phyloP scores from a whole-genome alignment of 2,797 vertebrate genomes.

The Emys orbicularis region DNA sequence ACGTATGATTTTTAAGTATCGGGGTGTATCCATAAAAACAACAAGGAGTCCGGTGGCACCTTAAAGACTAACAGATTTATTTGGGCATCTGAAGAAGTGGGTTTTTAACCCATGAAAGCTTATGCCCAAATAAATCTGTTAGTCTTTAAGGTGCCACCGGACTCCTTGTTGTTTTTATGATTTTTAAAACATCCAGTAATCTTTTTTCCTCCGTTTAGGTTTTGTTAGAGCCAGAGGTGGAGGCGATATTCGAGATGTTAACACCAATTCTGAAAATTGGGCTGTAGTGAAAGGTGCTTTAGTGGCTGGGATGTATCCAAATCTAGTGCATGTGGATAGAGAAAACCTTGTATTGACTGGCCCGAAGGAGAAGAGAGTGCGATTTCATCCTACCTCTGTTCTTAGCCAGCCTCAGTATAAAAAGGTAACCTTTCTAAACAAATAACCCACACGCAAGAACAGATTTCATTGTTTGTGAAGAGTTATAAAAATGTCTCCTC shows the following conservation, averaged over 20 bases:
- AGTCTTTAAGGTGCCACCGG: too few species aligned
- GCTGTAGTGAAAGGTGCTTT: slow-evolving; percentile 95
- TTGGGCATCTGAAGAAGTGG: too few species aligned
- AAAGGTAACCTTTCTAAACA: slow-evolving; percentile 83
- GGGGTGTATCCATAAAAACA: too few species aligned
- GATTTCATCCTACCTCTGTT: slow-evolving; percentile 92
- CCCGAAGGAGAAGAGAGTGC: slow-evolving; percentile 90
- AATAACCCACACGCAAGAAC: neutral
- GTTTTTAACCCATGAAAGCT: too few species aligned
- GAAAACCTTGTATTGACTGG: slow-evolving; percentile 83
- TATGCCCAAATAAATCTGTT: too few species aligned
- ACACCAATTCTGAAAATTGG: slow-evolving; percentile 97
- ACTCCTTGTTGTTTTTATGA: too few species aligned
- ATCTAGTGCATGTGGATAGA: slow-evolving; percentile 89
- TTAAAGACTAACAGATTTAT: too few species aligned
- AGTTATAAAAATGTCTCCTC: neutral
- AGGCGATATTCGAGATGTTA: slow-evolving; percentile 93
- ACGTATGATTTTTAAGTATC: neutral
- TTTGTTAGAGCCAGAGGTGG: slow-evolving; percentile 92
- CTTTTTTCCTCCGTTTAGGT: slow-evolving; percentile 80
- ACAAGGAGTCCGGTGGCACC: too few species aligned
- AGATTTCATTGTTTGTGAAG: neutral
- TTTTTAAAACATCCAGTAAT: neutral
- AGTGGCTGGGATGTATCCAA: slow-evolving; percentile 95
- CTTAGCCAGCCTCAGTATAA: slow-evolving; percentile 89